These are phyloP conservation scores for Andrena camellia DNA, from an alignment of 2,888 invertebrate genomes.

Conservation along the genomic window DNA sequence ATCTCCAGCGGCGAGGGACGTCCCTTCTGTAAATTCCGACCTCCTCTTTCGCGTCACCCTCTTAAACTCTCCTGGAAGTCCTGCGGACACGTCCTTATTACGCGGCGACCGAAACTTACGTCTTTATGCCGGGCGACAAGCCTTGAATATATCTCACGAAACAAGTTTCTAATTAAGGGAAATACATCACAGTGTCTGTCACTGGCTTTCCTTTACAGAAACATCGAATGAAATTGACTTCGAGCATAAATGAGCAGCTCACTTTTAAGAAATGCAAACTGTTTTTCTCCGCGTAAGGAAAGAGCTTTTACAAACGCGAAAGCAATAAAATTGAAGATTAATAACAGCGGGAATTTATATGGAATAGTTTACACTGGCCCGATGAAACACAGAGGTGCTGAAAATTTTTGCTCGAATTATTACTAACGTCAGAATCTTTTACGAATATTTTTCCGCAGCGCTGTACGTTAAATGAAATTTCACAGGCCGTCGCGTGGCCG, in stretches of 20 bases:
- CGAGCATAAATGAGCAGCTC: too few species aligned
- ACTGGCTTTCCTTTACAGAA: not conserved
- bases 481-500: not conserved
- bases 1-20: slow-evolving; percentile 67
- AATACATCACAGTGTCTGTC: not conserved
- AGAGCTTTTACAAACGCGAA: too few species aligned
- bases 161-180: slow-evolving; percentile 38
- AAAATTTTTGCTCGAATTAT: not conserved
- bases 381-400: not conserved
- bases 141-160: slow-evolving; percentile 38
- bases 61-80: slow-evolving; percentile 49
- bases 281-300: too few species aligned
- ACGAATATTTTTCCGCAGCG: not conserved
- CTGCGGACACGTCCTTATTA: slow-evolving; percentile 52
- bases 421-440: not conserved
- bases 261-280: too few species aligned
- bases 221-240: not conserved
- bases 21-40: slow-evolving; percentile 60
- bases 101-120: slow-evolving; percentile 49
- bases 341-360: not conserved
- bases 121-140: slow-evolving; percentile 51
- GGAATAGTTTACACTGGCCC: not conserved
- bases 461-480: slow-evolving; percentile 29
- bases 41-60: slow-evolving; percentile 35
- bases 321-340: not conserved